Conservation (phyloP, 2,113 vertebrate species). For the Rana temporaria region DNA sequence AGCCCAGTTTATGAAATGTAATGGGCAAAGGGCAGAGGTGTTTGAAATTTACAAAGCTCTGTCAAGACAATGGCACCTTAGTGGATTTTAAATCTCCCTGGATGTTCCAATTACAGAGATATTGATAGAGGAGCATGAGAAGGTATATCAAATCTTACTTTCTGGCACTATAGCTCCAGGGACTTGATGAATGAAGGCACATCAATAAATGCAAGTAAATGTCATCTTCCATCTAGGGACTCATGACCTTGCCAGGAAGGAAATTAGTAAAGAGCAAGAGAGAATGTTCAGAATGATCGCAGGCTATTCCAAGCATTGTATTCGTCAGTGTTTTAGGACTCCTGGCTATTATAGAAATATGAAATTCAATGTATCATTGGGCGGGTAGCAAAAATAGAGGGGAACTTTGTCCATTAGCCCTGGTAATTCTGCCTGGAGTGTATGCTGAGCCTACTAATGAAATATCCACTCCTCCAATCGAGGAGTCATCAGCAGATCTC, state of each 20-base stretch:
- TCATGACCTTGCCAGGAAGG: slow-evolving; percentile 7
- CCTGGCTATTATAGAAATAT: not conserved
- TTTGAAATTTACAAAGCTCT: slow-evolving; percentile 27
- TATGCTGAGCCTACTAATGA: not conserved
- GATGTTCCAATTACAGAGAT: not conserved
- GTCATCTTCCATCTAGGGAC: slow-evolving; percentile 30
- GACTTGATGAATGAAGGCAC: not conserved
- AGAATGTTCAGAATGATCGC: not conserved
- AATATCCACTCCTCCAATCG: no score
- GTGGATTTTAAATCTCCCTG: slow-evolving; percentile 11
- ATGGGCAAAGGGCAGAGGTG: not conserved
- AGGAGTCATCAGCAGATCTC: no score
- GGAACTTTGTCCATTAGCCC: not conserved
- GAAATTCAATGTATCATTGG: not conserved
- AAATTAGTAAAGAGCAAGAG: slow-evolving; percentile 5
- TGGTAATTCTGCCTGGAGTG: not conserved
- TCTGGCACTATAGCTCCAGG: not conserved
- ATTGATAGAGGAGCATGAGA: not conserved
- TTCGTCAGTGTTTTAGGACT: not conserved
- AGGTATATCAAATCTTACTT: not conserved
- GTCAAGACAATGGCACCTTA: not conserved
- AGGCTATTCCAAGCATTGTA: not conserved
- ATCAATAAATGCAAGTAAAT: not conserved
- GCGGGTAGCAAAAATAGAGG: no score
- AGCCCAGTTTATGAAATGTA: not conserved